Percentiles rank a stretch among this genome's conserved stretches.
These are phyloP conservation scores for Diarsia dahlii DNA, from an alignment of 2,888 invertebrate species.

Conservation along the genomic window DNA sequence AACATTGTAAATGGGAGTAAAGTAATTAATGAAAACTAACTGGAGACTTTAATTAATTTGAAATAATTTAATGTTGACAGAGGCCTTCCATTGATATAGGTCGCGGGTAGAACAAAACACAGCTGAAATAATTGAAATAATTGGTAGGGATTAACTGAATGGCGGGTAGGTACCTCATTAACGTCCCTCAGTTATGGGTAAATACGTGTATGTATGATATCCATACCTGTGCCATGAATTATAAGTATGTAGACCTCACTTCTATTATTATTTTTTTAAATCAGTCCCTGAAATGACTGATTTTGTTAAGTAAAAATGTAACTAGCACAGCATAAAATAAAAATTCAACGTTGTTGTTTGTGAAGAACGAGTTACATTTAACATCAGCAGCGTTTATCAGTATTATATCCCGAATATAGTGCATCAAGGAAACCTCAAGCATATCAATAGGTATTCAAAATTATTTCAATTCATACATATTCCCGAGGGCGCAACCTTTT, in stretches of 20 bases:
- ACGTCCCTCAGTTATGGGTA: constrained; percentile 30
- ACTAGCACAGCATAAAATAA: too few species aligned
- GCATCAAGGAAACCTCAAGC: background rate
- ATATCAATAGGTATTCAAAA: constrained; percentile 16
- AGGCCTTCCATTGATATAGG: constrained; percentile 66
- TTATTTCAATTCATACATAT: constrained; percentile 24
- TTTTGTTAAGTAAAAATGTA: too few species aligned
- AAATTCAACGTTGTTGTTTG: background rate
- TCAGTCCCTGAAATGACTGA: background rate
- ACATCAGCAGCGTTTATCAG: background rate
- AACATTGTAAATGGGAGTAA: constrained; percentile 32
- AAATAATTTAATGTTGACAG: constrained; percentile 73
- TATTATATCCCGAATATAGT: background rate
- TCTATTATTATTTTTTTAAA: background rate
- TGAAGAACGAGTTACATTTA: background rate
- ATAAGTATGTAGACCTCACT: background rate
- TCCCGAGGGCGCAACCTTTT: constrained; percentile 19
- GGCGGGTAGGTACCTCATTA: constrained; percentile 51
- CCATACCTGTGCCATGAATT: background rate
- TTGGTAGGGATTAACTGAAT: constrained; percentile 65
- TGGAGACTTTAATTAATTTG: constrained; percentile 73
- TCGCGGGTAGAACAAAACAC: constrained; percentile 58
- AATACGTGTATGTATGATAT: constrained; percentile 16
- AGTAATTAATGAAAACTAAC: constrained; percentile 65
- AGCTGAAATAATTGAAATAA: constrained; percentile 67